These are phyloP conservation scores for Epirrhoe tristata DNA, from an alignment of 2,888 invertebrate species.

Conservation along the genomic window DNA sequence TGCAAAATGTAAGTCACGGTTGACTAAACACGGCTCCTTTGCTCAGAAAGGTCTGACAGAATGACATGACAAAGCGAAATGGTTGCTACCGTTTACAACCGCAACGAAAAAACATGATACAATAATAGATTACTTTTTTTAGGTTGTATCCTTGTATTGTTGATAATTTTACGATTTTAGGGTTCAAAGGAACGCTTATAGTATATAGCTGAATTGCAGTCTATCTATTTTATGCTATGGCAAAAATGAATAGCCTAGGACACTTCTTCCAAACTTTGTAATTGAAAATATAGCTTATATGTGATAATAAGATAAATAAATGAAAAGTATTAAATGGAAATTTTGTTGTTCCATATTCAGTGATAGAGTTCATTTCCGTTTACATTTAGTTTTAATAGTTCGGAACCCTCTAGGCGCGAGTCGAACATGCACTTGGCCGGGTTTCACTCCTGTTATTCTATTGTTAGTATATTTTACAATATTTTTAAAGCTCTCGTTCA, in stretches of 20 bases:
- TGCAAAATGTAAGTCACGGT: conserved; percentile 22
- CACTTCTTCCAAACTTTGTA: too few relatives aligned
- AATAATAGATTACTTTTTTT: neutral
- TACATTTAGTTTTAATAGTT: neutral
- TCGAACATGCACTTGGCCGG: neutral
- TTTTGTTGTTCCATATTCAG: neutral
- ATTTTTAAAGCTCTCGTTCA: neutral
- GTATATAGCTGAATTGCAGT: neutral
- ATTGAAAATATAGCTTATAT: too few relatives aligned
- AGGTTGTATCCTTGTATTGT: neutral
- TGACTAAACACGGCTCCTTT: conserved; percentile 28
- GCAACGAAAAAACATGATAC: conserved; percentile 23
- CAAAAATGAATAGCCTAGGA: too few relatives aligned
- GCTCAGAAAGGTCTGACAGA: conserved; percentile 26
- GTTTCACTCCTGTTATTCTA: neutral
- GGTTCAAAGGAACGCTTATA: neutral
- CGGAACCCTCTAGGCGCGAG: neutral
- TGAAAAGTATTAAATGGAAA: neutral
- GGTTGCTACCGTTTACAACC: conserved; percentile 16
- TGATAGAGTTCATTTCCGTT: too few relatives aligned
- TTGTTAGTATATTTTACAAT: neutral
- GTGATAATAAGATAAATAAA: too few relatives aligned
- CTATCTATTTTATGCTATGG: too few relatives aligned
- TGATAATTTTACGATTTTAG: conserved; percentile 1
- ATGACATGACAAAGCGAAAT: conserved; percentile 23